Conservation (phyloP, 2,797 vertebrate species). For the Cheirogaleus major region DNA sequence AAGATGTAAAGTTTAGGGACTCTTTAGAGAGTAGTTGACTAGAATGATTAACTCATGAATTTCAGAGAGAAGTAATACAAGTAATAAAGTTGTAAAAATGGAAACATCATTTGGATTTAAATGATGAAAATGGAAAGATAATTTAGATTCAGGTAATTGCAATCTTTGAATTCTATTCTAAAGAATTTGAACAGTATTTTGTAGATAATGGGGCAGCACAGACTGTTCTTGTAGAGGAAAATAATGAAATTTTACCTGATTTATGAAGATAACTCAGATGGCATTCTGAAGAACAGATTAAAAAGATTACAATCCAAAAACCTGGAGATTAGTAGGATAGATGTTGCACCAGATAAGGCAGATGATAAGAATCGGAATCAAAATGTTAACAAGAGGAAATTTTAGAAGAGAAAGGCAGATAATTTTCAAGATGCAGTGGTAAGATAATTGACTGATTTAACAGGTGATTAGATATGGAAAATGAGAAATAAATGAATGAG, state of each 20-base stretch:
- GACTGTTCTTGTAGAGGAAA: slow-evolving; percentile 29
- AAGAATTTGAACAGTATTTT: slow-evolving; percentile 16
- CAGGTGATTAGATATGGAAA: background rate
- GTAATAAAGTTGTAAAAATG: background rate
- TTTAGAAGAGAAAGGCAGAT: background rate
- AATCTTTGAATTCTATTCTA: background rate
- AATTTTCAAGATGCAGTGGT: background rate
- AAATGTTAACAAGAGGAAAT: background rate
- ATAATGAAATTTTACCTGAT: slow-evolving; percentile 8
- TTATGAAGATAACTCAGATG: background rate
- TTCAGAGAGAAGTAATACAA: background rate
- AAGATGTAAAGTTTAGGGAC: background rate
- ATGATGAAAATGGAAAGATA: slow-evolving; percentile 13
- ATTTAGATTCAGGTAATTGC: slow-evolving; percentile 36
- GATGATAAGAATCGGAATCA: background rate
- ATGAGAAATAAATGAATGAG: background rate
- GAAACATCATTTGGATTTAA: slow-evolving; percentile 34
- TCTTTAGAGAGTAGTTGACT: background rate
- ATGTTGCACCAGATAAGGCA: background rate
- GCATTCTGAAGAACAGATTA: background rate
- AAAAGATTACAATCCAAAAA: slow-evolving; percentile 8
- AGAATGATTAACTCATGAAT: background rate
- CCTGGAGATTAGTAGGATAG: background rate
- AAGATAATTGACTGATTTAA: background rate
- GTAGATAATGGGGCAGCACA: background rate